These are phyloP conservation scores for Phymorhynchus buccinoides DNA, from an alignment of 1,140 invertebrate genomes.

Conservation along the genomic window DNA sequence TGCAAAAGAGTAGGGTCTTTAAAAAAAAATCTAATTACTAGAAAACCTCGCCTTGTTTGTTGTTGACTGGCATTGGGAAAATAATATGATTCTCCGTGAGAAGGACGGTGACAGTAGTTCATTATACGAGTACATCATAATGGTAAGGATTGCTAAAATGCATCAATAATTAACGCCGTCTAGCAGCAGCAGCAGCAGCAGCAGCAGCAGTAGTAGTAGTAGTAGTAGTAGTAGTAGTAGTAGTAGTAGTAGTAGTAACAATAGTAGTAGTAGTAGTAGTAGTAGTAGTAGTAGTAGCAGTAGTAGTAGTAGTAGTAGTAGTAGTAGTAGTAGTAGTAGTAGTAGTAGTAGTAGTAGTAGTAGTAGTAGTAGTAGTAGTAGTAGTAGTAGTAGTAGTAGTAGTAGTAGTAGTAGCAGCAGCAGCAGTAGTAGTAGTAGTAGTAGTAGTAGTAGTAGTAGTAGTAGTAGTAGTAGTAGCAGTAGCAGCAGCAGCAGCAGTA, in stretches of 20 bases:
- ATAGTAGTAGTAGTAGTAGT: not conserved
- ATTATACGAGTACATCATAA: not conserved
- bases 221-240: not conserved
- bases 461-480: not conserved
- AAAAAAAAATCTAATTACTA: no score
- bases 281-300: slow-evolving; percentile 1
- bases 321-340: not conserved
- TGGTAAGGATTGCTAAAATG: not conserved
- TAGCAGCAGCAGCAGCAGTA: not conserved
- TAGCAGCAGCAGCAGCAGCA: not conserved
- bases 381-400: not conserved
- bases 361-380: not conserved
- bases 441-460: not conserved
- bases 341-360: not conserved
- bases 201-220: not conserved
- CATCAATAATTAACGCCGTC: not conserved
- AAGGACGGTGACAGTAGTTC: not conserved
- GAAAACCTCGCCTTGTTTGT: no score
- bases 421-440: not conserved
- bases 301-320: not conserved
- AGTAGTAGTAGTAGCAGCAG: not conserved
- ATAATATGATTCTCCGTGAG: not conserved
- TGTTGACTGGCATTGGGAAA: not conserved
- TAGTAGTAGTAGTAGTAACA: no score
- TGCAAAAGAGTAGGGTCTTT: no score